Evolutionary conservation across 2,797 vertebrate species (phyloP), one percentile per base, ranked within the genome.

Genomic region (Cottoperca gobio): DNA sequence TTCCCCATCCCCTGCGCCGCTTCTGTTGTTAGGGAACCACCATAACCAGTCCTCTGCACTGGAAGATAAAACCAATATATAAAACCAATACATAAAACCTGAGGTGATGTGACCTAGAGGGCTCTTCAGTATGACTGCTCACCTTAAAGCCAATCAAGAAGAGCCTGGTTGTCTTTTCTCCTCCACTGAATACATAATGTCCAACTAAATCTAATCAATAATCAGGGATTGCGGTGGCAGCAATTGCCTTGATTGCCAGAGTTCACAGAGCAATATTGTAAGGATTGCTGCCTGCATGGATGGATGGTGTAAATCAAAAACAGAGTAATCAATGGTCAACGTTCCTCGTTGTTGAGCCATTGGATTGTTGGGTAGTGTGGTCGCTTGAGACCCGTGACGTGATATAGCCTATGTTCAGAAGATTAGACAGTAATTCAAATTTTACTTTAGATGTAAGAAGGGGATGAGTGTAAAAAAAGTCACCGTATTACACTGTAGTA

Each of bases 111-210:
- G 81, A 82, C 86, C 88, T 66, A 87, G 73, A 87, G 88, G 78
- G 78, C 73, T 87, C 76, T 84, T 83, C 70, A 82, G 59, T 82
- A 66, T 65, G 57, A 72, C 78, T 82, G 77, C 81, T 88, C 81
- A 63, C 82, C 79, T 82, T 86, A 76, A 91, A 90, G 81, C 89
- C 82, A 90, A 93, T 92, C 90, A 92, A 83, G 79, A 70, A 43
- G 54, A 84, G 67, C 53, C 79, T 64, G 50, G 48, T 70, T 82
- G 81, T 78, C 75, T 64, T 72, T 82, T 83, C 69, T 88, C 50
- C 60, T 79, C 55, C 43, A 76, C 52, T 62, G 79, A 91, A 89
- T 87, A 76, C 76, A 76, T 86, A 8, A 86, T 90, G 92, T 88
- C 75, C 82, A 82, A 91, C 79, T 76, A 84, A 88, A 84, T 81